Evolutionary conservation across 2,888 invertebrate species (phyloP).

Genomic region (Epirrita christyi): DNA sequence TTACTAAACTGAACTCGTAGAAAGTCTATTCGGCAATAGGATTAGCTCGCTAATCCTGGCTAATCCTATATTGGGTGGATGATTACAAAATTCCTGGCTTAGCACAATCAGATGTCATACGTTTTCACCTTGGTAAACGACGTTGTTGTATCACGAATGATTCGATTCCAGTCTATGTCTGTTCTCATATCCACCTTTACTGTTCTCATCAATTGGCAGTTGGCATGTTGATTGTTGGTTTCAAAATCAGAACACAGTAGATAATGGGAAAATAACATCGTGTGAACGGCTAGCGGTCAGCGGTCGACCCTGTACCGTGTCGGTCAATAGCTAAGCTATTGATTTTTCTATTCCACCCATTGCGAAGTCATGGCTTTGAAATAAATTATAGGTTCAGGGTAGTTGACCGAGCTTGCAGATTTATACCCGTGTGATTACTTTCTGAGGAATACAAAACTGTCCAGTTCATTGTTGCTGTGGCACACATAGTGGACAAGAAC

Average conservation of each 20-base stretch:
- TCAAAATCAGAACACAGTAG: constrained; percentile 11
- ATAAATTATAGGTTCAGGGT: constrained; percentile 9
- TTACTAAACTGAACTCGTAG: constrained; percentile 55
- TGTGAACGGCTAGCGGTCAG: constrained; percentile 21
- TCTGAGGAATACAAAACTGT: background rate
- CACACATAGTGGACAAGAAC: too few relatives aligned
- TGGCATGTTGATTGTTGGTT: constrained; percentile 1
- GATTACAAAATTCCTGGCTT: constrained; percentile 61
- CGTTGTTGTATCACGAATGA: too few relatives aligned
- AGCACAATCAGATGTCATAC: constrained; percentile 54
- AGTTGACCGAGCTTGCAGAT: constrained; percentile 16
- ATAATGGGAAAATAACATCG: constrained; percentile 8
- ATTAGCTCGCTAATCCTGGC: too few relatives aligned
- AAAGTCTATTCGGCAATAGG: constrained; percentile 52
- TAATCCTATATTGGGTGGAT: constrained; percentile 68
- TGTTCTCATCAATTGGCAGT: background rate
- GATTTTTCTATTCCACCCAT: constrained; percentile 34
- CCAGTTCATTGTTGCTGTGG: too few relatives aligned
- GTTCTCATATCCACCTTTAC: background rate
- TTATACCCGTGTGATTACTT: background rate
- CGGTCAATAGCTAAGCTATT: constrained; percentile 36
- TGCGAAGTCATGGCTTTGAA: constrained; percentile 10
- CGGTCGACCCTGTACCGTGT: constrained; percentile 21
- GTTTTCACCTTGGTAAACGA: constrained; percentile 22
- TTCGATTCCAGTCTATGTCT: too few relatives aligned